Evolutionary conservation across 2,797 vertebrate species (phyloP), one percentile per base, ranked within the genome.

Genomic region (Sternotherus odoratus): DNA sequence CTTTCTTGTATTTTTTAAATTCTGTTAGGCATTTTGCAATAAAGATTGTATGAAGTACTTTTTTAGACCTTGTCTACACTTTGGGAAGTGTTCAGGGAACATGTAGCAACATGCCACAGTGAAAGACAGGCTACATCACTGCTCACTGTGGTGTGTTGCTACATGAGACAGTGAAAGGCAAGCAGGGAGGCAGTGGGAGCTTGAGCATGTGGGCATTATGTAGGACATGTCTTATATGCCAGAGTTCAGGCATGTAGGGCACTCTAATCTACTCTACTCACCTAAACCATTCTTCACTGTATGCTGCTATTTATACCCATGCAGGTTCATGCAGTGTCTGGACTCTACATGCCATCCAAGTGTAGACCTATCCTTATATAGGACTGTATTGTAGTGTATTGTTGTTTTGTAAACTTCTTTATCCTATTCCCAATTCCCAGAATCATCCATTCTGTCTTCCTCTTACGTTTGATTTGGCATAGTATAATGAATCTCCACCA

Each of bases 1-100:
- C 85, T 94, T 51, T 2, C 0, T 77, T 92, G 92, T 49, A 72
- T 88, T 96, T 93, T 83, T 89, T 90, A 82, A 94, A 77, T 28
- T 86, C 3, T 77, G 39, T 87, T 80, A 91, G 89, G 66, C 21
- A 15, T 84, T 95, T 93, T 78, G 75, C 3, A 43, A 72, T 57
- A 78, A 26, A 54, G n/a, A 75, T 19, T 6, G 16, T 10, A 75
- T 48, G 26, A 9, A 80, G 56, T 49, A 24, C 36, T 75, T 9
- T 75, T 56, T 77, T 50, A 66, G 72, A 23, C 66, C 10, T 69
- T 69, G 66, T 69, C 66, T 69, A 69, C 66, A 23, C 21, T 69
- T 69, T 19, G 23, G 36, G 66, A 19, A 39, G 66, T 39, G 10
- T 39, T 21, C 19, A 69, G 36, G 66, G 36, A 21, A 69, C 23